Conservation (phyloP, 37 sponge, comb jelly and placozoan species). For the Corticium candelabrum region DNA sequence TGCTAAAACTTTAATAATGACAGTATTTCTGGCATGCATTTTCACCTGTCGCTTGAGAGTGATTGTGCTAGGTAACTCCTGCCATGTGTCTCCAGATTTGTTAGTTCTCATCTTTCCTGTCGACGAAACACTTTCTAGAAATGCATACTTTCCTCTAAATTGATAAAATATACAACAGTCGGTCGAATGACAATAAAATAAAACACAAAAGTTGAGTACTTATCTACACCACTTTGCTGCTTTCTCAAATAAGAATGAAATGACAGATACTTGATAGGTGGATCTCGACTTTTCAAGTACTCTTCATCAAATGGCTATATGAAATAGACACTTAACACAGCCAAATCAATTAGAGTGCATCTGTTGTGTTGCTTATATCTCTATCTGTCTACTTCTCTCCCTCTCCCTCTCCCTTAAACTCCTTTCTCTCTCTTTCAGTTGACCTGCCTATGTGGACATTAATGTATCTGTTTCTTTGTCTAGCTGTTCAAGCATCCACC, state of each 20-base stretch:
- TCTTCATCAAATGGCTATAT: slow-evolving; percentile 66
- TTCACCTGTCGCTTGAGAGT: slow-evolving; percentile 79
- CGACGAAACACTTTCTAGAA: slow-evolving; percentile 74
- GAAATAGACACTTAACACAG: background rate
- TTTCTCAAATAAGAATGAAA: slow-evolving; percentile 82
- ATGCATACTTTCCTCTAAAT: slow-evolving; percentile 71
- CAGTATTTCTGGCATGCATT: too few species aligned
- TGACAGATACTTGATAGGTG: slow-evolving; percentile 87
- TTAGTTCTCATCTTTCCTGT: slow-evolving; percentile 76
- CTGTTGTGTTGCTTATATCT: background rate
- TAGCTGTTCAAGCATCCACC: background rate
- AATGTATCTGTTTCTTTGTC: background rate
- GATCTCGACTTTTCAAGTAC: slow-evolving; percentile 52
- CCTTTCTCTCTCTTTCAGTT: background rate
- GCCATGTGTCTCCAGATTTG: slow-evolving; percentile 6
- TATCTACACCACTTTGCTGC: slow-evolving; percentile 78
- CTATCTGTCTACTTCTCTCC: background rate
- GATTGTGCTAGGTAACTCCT: slow-evolving; percentile 81
- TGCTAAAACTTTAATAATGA: too few species aligned
- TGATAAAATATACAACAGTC: background rate
- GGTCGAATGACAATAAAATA: background rate
- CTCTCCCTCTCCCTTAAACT: background rate
- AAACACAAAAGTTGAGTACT: slow-evolving; percentile 20
- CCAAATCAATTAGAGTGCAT: background rate
- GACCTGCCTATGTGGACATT: background rate